These are phyloP conservation scores for Campaea margaritaria DNA, from an alignment of 2,888 invertebrate genomes.

Conservation along the genomic window DNA sequence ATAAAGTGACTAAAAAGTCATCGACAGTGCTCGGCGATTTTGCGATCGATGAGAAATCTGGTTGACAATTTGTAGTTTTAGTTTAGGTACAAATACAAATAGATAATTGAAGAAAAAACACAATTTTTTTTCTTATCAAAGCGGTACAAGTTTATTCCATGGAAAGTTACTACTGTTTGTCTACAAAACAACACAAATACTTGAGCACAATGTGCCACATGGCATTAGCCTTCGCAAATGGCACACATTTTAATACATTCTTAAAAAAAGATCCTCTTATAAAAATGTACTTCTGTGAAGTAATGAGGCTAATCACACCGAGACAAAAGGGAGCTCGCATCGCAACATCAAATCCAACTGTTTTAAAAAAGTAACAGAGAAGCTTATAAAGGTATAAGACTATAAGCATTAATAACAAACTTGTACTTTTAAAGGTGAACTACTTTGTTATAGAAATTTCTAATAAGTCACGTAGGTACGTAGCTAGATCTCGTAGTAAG, in stretches of 20 bases:
- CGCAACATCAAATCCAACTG: background rate
- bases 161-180: too few species aligned
- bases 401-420: background rate
- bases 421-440: conserved; percentile 2
- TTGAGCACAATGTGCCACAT: too few species aligned
- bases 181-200: too few species aligned
- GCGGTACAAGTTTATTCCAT: background rate
- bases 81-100: too few species aligned
- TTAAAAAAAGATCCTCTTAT: background rate
- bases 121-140: conserved; percentile 2
- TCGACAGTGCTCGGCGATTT: conserved; percentile 41
- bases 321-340: background rate
- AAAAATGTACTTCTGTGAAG: background rate
- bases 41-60: conserved; percentile 20
- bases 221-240: too few species aligned
- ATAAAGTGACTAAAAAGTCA: conserved; percentile 33
- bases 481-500: conserved; percentile 20
- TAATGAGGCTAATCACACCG: background rate
- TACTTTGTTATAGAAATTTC: conserved; percentile 14
- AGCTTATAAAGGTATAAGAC: background rate
- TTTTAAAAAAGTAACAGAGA: background rate
- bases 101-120: background rate
- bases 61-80: conserved; percentile 26
- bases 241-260: too few species aligned
- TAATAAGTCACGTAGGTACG: conserved; percentile 25